Conservation (phyloP, 2,888 invertebrate species). For the Orthosia gothica region DNA sequence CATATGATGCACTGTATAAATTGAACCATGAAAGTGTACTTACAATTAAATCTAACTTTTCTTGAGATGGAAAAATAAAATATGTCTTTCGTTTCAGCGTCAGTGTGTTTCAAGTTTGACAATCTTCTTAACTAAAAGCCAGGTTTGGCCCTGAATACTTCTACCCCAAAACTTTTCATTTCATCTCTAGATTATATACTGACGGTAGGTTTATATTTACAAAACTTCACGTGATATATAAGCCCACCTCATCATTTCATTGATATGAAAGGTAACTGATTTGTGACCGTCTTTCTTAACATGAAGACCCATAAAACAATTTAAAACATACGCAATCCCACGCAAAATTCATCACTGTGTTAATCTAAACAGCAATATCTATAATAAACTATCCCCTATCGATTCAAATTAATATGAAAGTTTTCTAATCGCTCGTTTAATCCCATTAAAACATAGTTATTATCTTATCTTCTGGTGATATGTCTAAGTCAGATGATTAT, state of each 20-base stretch:
- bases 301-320: not conserved
- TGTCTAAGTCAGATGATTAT: slow-evolving; percentile 37
- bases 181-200: no score
- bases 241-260: not conserved
- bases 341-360: slow-evolving; percentile 36
- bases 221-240: not conserved
- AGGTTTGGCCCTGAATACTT: no score
- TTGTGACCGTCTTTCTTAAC: slow-evolving; percentile 4
- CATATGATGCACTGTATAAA: not conserved
- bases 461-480: slow-evolving; percentile 46
- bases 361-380: slow-evolving; percentile 47
- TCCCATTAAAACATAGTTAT: slow-evolving; percentile 46
- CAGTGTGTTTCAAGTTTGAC: no score
- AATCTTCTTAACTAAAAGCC: no score
- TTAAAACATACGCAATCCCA: slow-evolving; percentile 1
- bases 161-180: no score
- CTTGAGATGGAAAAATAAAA: no score
- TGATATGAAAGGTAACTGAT: not conserved
- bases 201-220: no score
- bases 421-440: slow-evolving; percentile 56
- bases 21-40: not conserved
- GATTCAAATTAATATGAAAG: slow-evolving; percentile 65
- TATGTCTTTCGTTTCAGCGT: no score
- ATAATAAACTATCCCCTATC: slow-evolving; percentile 51
- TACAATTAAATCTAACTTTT: no score